Base-by-base conservation (phyloP, 2,888 invertebrate genomes). In the Laothoe populi region DNA sequence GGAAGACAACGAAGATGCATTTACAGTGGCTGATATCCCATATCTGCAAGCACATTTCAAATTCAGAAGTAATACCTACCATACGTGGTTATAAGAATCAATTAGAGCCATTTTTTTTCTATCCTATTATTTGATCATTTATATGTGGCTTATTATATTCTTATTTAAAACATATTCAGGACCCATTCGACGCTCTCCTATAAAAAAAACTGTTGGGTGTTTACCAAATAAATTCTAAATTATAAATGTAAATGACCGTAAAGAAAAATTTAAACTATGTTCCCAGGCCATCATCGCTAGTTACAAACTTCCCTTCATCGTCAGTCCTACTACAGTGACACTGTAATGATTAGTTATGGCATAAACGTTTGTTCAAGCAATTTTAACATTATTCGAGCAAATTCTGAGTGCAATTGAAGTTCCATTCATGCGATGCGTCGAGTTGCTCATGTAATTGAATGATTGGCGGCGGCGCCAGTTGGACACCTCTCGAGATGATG, bases 381-480 rank as follows among this genome's bases (percentile, higher is more conserved):
- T 48, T 59, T 62, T 58, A 58, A 48, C 48, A 38, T 57, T 58
- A 38, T 48, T 58, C 62, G 62, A 58, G 62, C 40, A 62, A 62
- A 46, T 60, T 60, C 40, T 57, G 45, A 31, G 60, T 69, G 72
- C 78, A 85, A 87, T 84, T 87, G 84, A 63, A 23, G 60, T 35
- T 63, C 46, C 53, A 57, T 60, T 60, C 57, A 45, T 60, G 57
- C 76, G 73, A 71, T 73, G 75, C 74, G 74, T 68, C 66, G 67
- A 68, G 78, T 67, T 79, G 79, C 77, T 81, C 69, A 70, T 72
- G 77, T 83, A 88, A 89, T 89, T 88, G 87, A 84, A 87, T 85
- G 86, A 89, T 89, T 89, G 86, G 72, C 79, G 66, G 82, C 82
- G 82, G 85, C 88, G 89, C 88, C 89, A 84, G 75, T 70, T 81